Conservation (phyloP, 2,797 vertebrate species). For the Manis crassicaudata region DNA sequence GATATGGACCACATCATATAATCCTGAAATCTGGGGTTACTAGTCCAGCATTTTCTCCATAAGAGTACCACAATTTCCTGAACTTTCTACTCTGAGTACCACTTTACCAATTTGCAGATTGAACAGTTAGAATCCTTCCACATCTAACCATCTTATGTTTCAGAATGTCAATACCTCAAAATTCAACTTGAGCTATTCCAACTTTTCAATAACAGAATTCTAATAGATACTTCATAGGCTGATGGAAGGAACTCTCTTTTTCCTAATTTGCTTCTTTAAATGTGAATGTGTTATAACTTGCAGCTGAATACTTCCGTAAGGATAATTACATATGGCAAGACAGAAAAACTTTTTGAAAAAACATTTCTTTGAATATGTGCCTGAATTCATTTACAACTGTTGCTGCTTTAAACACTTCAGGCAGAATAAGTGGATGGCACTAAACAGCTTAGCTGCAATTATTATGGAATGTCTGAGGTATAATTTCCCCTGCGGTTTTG, state of each 20-base stretch:
- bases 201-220: constrained; percentile 39
- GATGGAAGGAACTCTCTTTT: constrained; percentile 43
- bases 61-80: not conserved
- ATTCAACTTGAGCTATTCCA: not conserved
- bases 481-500: constrained; percentile 92
- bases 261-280: constrained; percentile 82
- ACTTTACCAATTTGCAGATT: not conserved
- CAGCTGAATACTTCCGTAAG: constrained; percentile 84
- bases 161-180: constrained; percentile 12
- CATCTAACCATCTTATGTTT: not conserved
- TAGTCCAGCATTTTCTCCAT: not conserved
- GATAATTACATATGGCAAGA: constrained; percentile 89
- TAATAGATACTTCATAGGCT: not conserved
- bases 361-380: constrained; percentile 86
- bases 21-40: not conserved
- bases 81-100: not conserved
- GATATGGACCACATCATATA: not conserved
- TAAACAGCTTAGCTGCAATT: constrained; percentile 94
- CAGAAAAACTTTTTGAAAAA: constrained; percentile 84
- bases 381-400: constrained; percentile 92
- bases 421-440: constrained; percentile 92
- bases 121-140: not conserved
- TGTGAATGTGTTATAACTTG: constrained; percentile 78
- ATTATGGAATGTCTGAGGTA: constrained; percentile 91
- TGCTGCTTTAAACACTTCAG: constrained; percentile 90